A percentile compares a stretch with the other conserved stretches of the same genome.
Evolutionary conservation across 2,797 vertebrate genomes (phyloP).

Genomic region (Argentina silus): DNA sequence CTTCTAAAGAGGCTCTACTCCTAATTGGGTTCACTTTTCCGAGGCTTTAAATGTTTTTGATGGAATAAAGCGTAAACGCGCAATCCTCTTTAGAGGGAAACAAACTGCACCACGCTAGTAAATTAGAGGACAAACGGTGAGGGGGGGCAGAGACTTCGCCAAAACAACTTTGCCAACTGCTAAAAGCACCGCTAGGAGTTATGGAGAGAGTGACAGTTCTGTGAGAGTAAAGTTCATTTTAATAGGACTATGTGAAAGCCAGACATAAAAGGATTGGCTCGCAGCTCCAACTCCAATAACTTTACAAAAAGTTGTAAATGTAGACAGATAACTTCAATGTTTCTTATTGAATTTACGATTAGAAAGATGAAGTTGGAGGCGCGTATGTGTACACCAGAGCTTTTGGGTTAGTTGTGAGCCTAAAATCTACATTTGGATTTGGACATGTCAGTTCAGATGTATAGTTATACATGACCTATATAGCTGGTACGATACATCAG

Average conservation of each 20-base stretch:
- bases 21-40: neutral
- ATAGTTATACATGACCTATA: too few species aligned
- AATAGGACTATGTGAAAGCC: slow-evolving; percentile 16
- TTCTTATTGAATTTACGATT: neutral
- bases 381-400: too few species aligned
- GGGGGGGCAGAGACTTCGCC: slow-evolving; percentile 19
- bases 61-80: too few species aligned
- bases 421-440: too few species aligned
- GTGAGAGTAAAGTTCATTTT: slow-evolving; percentile 22
- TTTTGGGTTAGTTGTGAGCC: too few species aligned
- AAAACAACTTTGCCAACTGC: slow-evolving; percentile 33
- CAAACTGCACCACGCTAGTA: slow-evolving; percentile 5
- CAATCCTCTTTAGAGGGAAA: neutral
- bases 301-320: slow-evolving; percentile 10
- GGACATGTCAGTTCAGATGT: too few species aligned
- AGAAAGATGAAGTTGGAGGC: neutral
- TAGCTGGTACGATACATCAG: too few species aligned
- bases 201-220: slow-evolving; percentile 3
- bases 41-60: neutral
- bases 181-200: slow-evolving; percentile 37
- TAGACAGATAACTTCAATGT: neutral
- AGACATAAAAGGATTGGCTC: slow-evolving; percentile 27
- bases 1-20: neutral
- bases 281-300: slow-evolving; percentile 1
- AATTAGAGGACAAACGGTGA: neutral